phyloP scores from a whole-genome alignment of 2,888 invertebrate genomes.

The Leucophenga montana region DNA sequence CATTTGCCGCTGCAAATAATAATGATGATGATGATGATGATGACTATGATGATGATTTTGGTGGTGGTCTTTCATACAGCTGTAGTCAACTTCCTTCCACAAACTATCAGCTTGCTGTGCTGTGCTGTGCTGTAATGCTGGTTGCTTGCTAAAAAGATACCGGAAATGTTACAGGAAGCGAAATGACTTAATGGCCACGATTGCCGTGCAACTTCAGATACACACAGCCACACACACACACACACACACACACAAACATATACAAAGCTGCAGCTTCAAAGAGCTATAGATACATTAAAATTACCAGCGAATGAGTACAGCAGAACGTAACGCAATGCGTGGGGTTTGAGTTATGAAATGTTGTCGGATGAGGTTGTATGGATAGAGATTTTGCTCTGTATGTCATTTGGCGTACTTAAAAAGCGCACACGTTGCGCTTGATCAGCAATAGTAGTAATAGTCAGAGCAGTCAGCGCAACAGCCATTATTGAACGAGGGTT shows the following conservation, averaged over 20 bases:
- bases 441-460: not conserved
- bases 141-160: slow-evolving; percentile 53
- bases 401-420: slow-evolving; percentile 14
- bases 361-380: not conserved
- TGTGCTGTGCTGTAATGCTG: too few species aligned
- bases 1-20: slow-evolving; percentile 43
- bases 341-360: not conserved
- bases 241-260: slow-evolving; percentile 10
- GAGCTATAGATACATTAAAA: slow-evolving; percentile 10
- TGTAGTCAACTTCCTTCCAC: too few species aligned
- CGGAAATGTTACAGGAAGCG: slow-evolving; percentile 64
- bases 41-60: too few species aligned
- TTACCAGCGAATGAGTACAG: not conserved
- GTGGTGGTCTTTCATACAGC: too few species aligned
- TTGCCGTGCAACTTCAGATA: slow-evolving; percentile 36
- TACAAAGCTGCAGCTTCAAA: not conserved
- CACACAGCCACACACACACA: slow-evolving; percentile 25
- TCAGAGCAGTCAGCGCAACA: too few species aligned
- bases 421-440: slow-evolving; percentile 25
- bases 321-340: too few species aligned
- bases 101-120: too few species aligned
- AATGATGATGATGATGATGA: too few species aligned
- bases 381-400: not conserved
- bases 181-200: slow-evolving; percentile 61
- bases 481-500: slow-evolving; percentile 32